These are phyloP conservation scores for Bombus cullumanus DNA, from an alignment of 1,140 invertebrate genomes.

Conservation along the genomic window DNA sequence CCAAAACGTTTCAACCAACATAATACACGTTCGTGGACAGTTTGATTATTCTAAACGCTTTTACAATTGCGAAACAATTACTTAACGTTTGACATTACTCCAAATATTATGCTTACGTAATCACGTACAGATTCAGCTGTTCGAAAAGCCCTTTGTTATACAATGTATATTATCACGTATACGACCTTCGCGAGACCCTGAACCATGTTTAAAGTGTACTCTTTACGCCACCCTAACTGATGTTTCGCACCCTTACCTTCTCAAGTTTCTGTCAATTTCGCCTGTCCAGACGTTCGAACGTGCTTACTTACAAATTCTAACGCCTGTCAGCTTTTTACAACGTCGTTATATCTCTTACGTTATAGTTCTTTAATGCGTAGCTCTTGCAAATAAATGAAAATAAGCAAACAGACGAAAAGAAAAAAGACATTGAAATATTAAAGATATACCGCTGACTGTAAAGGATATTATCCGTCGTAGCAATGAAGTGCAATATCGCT, in stretches of 20 bases:
- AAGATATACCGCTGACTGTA: fast-evolving
- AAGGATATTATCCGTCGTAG: background rate
- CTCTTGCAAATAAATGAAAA: background rate
- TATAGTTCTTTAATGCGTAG: no score
- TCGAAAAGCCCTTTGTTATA: background rate
- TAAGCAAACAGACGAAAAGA: fast-evolving
- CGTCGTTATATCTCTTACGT: background rate
- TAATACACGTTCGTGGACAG: background rate
- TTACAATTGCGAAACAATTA: conserved; percentile 38
- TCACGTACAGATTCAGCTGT: background rate
- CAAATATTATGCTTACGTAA: conserved; percentile 44
- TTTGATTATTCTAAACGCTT: background rate
- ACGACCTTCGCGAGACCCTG: background rate
- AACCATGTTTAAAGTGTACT: background rate
- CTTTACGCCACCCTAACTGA: background rate
- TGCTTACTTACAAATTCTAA: background rate
- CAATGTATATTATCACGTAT: background rate
- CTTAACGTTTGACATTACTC: conserved; percentile 36
- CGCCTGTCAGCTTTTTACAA: background rate
- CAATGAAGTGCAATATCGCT: background rate
- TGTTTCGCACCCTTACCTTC: background rate
- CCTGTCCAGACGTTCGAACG: background rate
- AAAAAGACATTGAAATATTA: background rate
- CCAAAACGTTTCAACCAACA: background rate
- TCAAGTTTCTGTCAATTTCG: background rate